Conservation (phyloP, 2,888 invertebrate genomes). For the Tortrix viridana region DNA sequence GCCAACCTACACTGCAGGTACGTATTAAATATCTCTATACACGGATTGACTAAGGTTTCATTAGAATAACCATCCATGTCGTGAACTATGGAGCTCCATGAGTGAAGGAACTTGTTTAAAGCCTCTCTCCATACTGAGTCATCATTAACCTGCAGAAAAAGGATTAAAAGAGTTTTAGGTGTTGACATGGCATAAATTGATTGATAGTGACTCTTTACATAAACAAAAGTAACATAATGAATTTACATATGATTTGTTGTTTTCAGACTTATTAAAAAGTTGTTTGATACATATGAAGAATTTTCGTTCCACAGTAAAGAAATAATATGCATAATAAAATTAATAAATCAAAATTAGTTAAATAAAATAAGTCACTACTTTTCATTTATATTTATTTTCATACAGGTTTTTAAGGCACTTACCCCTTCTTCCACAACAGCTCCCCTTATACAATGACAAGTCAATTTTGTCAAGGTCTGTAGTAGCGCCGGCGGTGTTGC, state of each 20-base stretch:
- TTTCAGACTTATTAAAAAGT: too few relatives aligned
- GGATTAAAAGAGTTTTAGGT: neutral
- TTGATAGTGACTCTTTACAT: too few relatives aligned
- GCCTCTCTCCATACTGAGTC: slow-evolving; percentile 78
- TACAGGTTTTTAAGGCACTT: slow-evolving; percentile 53
- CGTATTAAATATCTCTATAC: slow-evolving; percentile 89
- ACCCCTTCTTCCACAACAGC: slow-evolving; percentile 77
- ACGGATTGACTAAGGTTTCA: slow-evolving; percentile 69
- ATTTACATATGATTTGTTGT: too few relatives aligned
- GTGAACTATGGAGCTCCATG: slow-evolving; percentile 76
- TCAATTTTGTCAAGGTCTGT: slow-evolving; percentile 72
- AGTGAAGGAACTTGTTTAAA: slow-evolving; percentile 76
- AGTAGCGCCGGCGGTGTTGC: slow-evolving; percentile 70
- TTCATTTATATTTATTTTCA: too few relatives aligned
- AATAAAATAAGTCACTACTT: too few relatives aligned
- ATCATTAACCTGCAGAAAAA: slow-evolving; percentile 63
- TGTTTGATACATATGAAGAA: too few relatives aligned
- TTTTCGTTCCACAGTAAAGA: too few relatives aligned
- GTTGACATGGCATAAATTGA: too few relatives aligned
- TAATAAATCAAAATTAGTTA: too few relatives aligned
- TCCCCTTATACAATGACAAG: slow-evolving; percentile 74
- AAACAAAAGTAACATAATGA: too few relatives aligned
- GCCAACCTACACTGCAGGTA: slow-evolving; percentile 92
- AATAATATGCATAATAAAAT: too few relatives aligned
- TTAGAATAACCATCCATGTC: slow-evolving; percentile 68